Conservation (phyloP, 2,797 vertebrate genomes). For the Hydrophis major region DNA sequence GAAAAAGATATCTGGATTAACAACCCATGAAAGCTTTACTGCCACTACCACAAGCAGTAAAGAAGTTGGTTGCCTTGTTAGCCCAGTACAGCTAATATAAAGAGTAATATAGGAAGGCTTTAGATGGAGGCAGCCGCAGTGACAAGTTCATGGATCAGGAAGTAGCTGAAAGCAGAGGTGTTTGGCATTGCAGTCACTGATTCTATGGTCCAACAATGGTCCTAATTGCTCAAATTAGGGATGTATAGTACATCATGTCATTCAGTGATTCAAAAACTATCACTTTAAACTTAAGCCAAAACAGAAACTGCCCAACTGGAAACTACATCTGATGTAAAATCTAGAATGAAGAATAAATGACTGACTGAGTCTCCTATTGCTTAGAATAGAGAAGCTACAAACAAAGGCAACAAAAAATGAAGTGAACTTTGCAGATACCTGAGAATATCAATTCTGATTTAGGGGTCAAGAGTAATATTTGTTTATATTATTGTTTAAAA, state of each 20-base stretch:
- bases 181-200: neutral
- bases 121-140: neutral
- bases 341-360: neutral
- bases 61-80: neutral
- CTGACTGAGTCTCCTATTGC: neutral
- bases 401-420: neutral
- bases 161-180: neutral
- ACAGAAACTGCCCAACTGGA: neutral
- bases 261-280: neutral
- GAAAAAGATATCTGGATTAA: neutral
- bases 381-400: neutral
- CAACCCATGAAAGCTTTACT: neutral
- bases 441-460: neutral
- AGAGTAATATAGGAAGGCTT: neutral
- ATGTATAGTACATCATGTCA: neutral
- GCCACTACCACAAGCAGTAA: neutral
- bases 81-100: neutral
- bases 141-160: neutral
- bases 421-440: neutral
- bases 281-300: neutral
- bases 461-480: neutral
- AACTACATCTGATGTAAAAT: neutral
- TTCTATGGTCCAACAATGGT: neutral
- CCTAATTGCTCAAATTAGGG: neutral
- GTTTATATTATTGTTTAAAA: too few species aligned